Base-by-base conservation (phyloP, 2,888 invertebrate genomes). In the Pilophorus perplexus region DNA sequence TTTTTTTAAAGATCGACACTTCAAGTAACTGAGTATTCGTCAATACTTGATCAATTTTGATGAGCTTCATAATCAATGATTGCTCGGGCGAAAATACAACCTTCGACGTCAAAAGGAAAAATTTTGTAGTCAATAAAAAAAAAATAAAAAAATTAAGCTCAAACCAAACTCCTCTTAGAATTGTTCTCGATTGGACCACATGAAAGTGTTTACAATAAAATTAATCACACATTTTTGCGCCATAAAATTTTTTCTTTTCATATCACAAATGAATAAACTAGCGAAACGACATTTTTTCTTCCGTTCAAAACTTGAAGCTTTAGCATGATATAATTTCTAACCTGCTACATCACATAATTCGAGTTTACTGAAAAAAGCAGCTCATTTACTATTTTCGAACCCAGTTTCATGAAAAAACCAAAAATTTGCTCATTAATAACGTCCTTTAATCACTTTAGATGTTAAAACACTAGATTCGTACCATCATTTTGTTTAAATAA, bases 371-470 rank as follows among this genome's bases (percentile, higher is more conserved):
- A n/a, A 38, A 52, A 55, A 38, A 55, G 20, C 38, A 55, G 18
- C 23, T 22, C n/a, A 12, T 55, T n/a, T 14, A 10, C 12, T 33
- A 18, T 55, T 23, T 38, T 55, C 10, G 25, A 55, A 16, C 33
- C 18, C 3, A 37, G 14, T n/a, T n/a, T n/a, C n/a, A 42, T 10
- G 42, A 22, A 40, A 55, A 55, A 68, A 62, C 37, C 27, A 46
- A 68, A 55, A 68, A 50, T 23, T 40, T 64, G 62, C 59, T 64
- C 64, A 27, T 67, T 57, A 67, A 65, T 60, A 69, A 69, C 67
- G 69, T 69, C 64, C 69, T 69, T 67, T 54, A 69, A 64, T 69
- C 52, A 50, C 67, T 48, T n/a, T 67, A 54, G 46, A 64, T 60
- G n/a, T 50, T 42, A 42, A 6, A 44, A 42, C 22, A 42, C 44